phyloP scores from a whole-genome alignment of 2,888 invertebrate species.

The Bibio marci region DNA sequence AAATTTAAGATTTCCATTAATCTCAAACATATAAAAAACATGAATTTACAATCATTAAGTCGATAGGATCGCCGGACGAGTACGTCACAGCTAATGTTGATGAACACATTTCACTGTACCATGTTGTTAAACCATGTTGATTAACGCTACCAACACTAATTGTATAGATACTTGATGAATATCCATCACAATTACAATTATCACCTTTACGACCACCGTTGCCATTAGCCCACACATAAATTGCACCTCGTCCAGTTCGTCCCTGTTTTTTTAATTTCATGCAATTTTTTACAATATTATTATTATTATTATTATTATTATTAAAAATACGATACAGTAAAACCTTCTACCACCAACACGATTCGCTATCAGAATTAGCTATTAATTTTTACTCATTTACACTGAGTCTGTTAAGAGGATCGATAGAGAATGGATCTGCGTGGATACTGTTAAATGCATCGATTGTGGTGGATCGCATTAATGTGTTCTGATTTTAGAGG shows the following conservation, averaged over 20 bases:
- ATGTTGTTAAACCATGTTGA: slow-evolving; percentile 64
- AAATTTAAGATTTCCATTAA: no score
- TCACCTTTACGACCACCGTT: slow-evolving; percentile 73
- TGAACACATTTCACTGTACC: slow-evolving; percentile 84
- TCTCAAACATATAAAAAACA: no score
- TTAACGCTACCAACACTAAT: slow-evolving; percentile 77
- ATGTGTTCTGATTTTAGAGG: slow-evolving; percentile 1
- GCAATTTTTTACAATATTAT: not conserved
- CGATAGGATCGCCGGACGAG: slow-evolving; percentile 68
- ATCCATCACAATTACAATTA: slow-evolving; percentile 85
- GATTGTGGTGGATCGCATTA: not conserved
- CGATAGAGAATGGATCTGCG: no score
- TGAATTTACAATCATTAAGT: slow-evolving; percentile 84
- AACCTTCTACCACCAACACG: not conserved
- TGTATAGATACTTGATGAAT: slow-evolving; percentile 62
- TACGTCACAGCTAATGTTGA: slow-evolving; percentile 78
- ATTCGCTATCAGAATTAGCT: no score
- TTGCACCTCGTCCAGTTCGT: slow-evolving; percentile 63
- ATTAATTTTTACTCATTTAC: no score
- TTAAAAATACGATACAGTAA: not conserved
- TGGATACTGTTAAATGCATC: no score
- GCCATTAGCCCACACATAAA: slow-evolving; percentile 87
- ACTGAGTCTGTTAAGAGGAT: no score
- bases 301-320: not conserved
- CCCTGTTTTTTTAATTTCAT: slow-evolving; percentile 32